Percentiles rank a stretch among this genome's conserved stretches.
Evolutionary conservation across 2,113 vertebrate genomes (phyloP).

Genomic region (Eleginops maclovinus): DNA sequence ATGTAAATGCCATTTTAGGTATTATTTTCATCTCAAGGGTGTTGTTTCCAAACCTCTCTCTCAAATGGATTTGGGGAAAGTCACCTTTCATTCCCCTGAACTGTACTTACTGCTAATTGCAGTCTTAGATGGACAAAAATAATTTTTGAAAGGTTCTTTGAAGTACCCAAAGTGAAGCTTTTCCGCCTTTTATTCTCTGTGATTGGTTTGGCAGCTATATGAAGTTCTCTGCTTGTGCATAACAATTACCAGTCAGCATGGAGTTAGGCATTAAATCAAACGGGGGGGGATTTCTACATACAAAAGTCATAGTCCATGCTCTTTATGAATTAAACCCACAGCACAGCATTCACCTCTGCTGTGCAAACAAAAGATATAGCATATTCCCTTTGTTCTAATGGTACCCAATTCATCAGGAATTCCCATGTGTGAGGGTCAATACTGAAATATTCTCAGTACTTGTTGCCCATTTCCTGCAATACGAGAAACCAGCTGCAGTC

Average conservation of each 20-base stretch:
- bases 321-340: constrained; percentile 17
- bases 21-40: constrained; percentile 40
- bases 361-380: constrained; percentile 29
- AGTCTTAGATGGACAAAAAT: constrained; percentile 72
- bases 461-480: constrained; percentile 56
- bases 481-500: constrained; percentile 58
- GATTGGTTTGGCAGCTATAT: constrained; percentile 74
- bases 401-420: constrained; percentile 35
- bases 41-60: constrained; percentile 40
- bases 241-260: constrained; percentile 67
- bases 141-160: constrained; percentile 73
- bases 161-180: constrained; percentile 67
- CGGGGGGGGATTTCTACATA: constrained; percentile 39
- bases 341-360: background rate
- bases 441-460: constrained; percentile 51
- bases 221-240: constrained; percentile 53
- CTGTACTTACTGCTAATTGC: constrained; percentile 70
- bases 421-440: constrained; percentile 43
- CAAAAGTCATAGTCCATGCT: constrained; percentile 16
- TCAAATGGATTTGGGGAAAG: constrained; percentile 46
- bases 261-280: constrained; percentile 65
- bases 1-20: constrained; percentile 34
- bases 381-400: constrained; percentile 6
- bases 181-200: constrained; percentile 69
- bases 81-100: constrained; percentile 67